Conservation (phyloP, 2,888 invertebrate species). For the Agrenia bidenticulata region DNA sequence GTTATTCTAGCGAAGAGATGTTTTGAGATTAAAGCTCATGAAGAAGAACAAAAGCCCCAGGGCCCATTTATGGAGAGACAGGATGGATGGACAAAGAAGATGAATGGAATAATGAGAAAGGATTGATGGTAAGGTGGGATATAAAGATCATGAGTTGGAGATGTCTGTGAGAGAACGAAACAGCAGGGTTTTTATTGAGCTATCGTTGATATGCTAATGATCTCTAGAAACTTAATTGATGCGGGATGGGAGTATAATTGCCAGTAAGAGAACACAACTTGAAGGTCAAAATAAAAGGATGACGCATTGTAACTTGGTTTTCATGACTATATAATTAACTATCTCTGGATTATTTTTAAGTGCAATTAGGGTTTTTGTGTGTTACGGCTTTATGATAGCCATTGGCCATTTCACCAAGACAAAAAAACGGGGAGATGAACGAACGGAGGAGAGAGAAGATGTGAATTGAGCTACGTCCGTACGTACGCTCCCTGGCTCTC, state of each 20-base stretch:
- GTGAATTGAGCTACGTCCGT: too few species aligned
- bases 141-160: constrained; percentile 24
- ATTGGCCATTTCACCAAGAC: constrained; percentile 23
- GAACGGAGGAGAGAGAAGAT: constrained; percentile 4
- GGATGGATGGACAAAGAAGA: constrained; percentile 34
- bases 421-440: constrained; percentile 17
- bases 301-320: constrained; percentile 31
- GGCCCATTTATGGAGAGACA: constrained; percentile 39
- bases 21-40: constrained; percentile 6
- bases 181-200: constrained; percentile 49
- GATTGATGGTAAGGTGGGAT: constrained; percentile 45
- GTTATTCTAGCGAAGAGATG: background rate
- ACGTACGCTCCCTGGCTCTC: background rate
- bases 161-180: constrained; percentile 26
- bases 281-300: constrained; percentile 41
- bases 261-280: constrained; percentile 26
- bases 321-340: constrained; percentile 49
- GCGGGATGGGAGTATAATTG: constrained; percentile 46
- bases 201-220: constrained; percentile 52
- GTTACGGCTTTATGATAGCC: constrained; percentile 41
- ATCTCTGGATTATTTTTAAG: constrained; percentile 48
- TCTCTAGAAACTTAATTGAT: constrained; percentile 49
- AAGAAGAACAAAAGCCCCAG: constrained; percentile 32
- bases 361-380: constrained; percentile 47
- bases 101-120: constrained; percentile 48